A percentile compares a stretch with the other conserved stretches of the same genome.
phyloP scores from a whole-genome alignment of 2,797 vertebrate species.

The Discoglossus pictus region DNA sequence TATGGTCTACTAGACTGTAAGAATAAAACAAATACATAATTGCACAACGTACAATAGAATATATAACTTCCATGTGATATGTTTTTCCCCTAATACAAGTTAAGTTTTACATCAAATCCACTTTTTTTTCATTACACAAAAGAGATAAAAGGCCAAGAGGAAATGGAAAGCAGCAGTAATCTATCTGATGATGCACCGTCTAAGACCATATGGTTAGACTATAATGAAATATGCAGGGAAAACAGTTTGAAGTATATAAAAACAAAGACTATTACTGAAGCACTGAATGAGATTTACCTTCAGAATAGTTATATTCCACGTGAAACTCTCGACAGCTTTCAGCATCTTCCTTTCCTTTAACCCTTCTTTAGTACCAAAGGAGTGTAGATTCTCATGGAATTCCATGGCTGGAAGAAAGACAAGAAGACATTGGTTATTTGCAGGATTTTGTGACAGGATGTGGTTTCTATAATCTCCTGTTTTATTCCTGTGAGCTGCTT shows the following conservation, averaged over 20 bases:
- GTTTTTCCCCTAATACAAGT: too few relatives aligned
- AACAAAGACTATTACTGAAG: slow-evolving; percentile 8
- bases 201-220: slow-evolving; percentile 15
- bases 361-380: slow-evolving; percentile 88
- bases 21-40: too few relatives aligned
- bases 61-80: too few relatives aligned
- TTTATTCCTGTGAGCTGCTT: slow-evolving; percentile 14
- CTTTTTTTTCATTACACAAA: slow-evolving; percentile 14
- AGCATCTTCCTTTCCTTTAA: slow-evolving; percentile 92
- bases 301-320: slow-evolving; percentile 97
- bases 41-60: too few relatives aligned
- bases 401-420: slow-evolving; percentile 84
- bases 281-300: slow-evolving; percentile 77
- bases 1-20: too few relatives aligned
- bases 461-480: not conserved
- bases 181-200: not conserved
- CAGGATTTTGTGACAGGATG: slow-evolving; percentile 1
- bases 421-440: slow-evolving; percentile 27
- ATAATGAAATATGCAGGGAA: slow-evolving; percentile 28
- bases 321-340: slow-evolving; percentile 95
- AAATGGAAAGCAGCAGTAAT: slow-evolving; percentile 18
- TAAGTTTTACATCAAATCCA: not conserved
- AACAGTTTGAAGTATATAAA: slow-evolving; percentile 34
- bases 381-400: slow-evolving; percentile 93
- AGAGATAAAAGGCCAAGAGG: slow-evolving; percentile 5